Evolutionary conservation across 2,888 invertebrate genomes (phyloP).

Genomic region (Drosophila atripex): DNA sequence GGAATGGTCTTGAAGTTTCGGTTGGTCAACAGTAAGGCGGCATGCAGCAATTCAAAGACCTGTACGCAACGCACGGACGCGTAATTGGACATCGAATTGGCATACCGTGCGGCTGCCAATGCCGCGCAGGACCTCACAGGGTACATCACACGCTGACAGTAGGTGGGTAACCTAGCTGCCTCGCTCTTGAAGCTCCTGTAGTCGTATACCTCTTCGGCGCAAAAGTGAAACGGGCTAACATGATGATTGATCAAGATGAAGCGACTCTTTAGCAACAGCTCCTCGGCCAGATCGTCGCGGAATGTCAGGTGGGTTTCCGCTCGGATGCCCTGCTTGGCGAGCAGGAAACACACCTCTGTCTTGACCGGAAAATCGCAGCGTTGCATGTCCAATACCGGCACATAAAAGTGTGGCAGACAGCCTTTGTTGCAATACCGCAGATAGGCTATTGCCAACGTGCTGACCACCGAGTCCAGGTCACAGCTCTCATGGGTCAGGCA

Average conservation of each 20-base stretch:
- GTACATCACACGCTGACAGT: conserved; percentile 41
- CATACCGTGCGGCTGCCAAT: conserved; percentile 21
- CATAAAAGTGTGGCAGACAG: background rate
- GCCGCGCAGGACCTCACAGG: conserved; percentile 52
- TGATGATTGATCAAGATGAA: conserved; percentile 59
- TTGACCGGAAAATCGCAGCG: conserved; percentile 46
- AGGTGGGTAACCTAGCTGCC: conserved; percentile 40
- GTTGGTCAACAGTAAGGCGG: conserved; percentile 49
- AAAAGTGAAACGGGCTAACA: conserved; percentile 51
- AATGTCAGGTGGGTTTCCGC: conserved; percentile 46
- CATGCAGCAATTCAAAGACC: conserved; percentile 51
- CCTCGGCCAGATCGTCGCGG: conserved; percentile 55
- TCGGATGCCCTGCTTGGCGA: conserved; percentile 21
- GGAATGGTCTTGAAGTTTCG: conserved; percentile 13
- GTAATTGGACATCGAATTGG: conserved; percentile 1
- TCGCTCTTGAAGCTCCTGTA: conserved; percentile 40
- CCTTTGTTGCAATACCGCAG: conserved; percentile 35
- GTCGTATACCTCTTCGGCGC: conserved; percentile 53
- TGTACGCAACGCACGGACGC: conserved; percentile 8
- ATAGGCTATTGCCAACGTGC: conserved; percentile 56
- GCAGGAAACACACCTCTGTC: conserved; percentile 48
- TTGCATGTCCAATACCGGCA: conserved; percentile 58
- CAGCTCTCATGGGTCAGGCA: conserved; percentile 51
- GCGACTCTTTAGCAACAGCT: conserved; percentile 41
- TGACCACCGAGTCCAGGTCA: conserved; percentile 57